Base-by-base conservation (phyloP, 2,113 vertebrate species). In the Rhynchomys soricoides region DNA sequence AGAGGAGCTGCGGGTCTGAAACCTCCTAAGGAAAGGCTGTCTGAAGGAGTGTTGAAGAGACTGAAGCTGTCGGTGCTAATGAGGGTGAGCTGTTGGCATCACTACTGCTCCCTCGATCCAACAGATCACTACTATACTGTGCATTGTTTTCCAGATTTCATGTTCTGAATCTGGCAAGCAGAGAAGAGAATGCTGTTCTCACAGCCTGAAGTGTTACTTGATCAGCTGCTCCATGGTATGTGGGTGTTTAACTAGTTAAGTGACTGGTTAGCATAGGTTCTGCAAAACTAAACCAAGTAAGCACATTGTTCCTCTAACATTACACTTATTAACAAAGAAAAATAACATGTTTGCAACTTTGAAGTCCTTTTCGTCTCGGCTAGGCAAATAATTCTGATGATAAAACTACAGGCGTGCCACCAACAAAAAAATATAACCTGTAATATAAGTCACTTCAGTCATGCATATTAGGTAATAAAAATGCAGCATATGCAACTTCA, bases 1-100 rank as follows among this genome's bases (percentile, higher is more conserved):
- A 96, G 90, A 93, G 94, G 86, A 95, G 96, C 97, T 96, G 89
- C 95, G 10, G 96, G 93, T 94, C 95, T 97, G 97, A 98, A 98
- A 97, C 96, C 98, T 98, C 98, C 98, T 95, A 70, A 82, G 97
- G 98, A 98, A 97, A 98, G 97, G 97, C 98, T 97, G 96, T 97
- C 98, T 97, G 96, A 94, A 96, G 73, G 55, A 87, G 94, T 85
- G 96, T 24, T 87, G 96, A 93, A 97, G 97, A 96, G 96, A 95
- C 97, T 94, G 90, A 81, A 74, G 97, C 97, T 96, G 96, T 79
- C 89, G 37, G 88, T 90, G 45, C 87, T 97, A 97, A 97, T 85
- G 97, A 97, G 91, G 96, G 97, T 77, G 95, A 95, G 94, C 93
- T 97, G 96, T 97, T 96, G 97, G 97, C 98, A 97, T 92, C 88